These are phyloP conservation scores for Alectura lathami DNA, from an alignment of 2,113 vertebrate genomes.

Conservation along the genomic window DNA sequence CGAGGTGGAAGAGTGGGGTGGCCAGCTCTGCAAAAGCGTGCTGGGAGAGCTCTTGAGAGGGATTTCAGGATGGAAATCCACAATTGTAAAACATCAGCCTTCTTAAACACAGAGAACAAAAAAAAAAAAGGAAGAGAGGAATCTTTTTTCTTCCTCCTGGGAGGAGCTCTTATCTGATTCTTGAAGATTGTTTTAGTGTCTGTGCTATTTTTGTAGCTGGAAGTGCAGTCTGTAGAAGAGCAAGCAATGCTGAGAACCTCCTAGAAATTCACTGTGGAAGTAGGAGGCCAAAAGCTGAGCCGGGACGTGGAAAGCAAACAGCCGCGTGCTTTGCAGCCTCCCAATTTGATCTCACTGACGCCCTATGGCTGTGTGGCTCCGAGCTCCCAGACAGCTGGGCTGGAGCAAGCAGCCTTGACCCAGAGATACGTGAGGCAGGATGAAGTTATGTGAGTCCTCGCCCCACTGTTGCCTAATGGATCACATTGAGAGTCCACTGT, in stretches of 20 bases:
- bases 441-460: slow-evolving; percentile 44
- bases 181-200: slow-evolving; percentile 18
- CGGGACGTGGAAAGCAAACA: background rate
- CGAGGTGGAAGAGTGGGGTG: fast-evolving
- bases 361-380: slow-evolving; percentile 16
- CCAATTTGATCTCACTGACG: slow-evolving; percentile 28
- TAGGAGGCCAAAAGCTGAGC: slow-evolving; percentile 46
- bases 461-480: background rate
- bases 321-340: background rate
- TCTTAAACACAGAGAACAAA: background rate
- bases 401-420: slow-evolving; percentile 25
- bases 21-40: background rate
- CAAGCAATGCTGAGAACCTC: slow-evolving; percentile 32
- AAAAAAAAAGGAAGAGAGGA: slow-evolving; percentile 24
- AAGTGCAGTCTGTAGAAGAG: slow-evolving; percentile 23
- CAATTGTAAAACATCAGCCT: slow-evolving; percentile 23
- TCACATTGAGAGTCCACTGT: slow-evolving; percentile 21
- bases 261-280: background rate
- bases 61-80: slow-evolving; percentile 45
- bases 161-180: slow-evolving; percentile 66
- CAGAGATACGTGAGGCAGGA: background rate
- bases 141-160: slow-evolving; percentile 47
- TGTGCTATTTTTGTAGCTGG: slow-evolving; percentile 66
- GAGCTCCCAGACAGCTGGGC: slow-evolving; percentile 34
- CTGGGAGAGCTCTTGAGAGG: background rate